Evolutionary conservation across 2,888 invertebrate genomes (phyloP).

Genomic region (Apodemia zela): DNA sequence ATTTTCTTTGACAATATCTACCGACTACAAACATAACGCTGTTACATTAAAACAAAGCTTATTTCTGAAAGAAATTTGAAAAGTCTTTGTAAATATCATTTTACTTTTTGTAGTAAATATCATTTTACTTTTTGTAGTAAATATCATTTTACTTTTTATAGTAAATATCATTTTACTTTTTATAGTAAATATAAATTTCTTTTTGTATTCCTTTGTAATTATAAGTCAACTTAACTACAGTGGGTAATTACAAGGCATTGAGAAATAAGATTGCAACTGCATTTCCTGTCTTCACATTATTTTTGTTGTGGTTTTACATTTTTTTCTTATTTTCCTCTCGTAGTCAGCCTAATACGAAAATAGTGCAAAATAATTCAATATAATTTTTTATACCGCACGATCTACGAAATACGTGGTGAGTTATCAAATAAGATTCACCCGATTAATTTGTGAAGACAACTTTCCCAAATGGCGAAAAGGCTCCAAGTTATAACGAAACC

Average conservation of each 20-base stretch:
- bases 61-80: neutral
- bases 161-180: too few relatives aligned
- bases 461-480: conserved; percentile 25
- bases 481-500: conserved; percentile 33
- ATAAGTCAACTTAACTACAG: too few relatives aligned
- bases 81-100: neutral
- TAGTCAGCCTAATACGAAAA: too few relatives aligned
- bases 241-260: too few relatives aligned
- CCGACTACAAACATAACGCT: neutral
- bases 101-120: too few relatives aligned
- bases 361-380: neutral
- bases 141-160: too few relatives aligned
- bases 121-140: neutral
- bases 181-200: too few relatives aligned
- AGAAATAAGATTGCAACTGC: too few relatives aligned
- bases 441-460: conserved; percentile 35
- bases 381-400: neutral
- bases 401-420: conserved; percentile 6
- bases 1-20: conserved; percentile 3
- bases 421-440: conserved; percentile 31
- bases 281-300: too few relatives aligned
- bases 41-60: neutral
- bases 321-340: too few relatives aligned
- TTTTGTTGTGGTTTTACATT: too few relatives aligned
- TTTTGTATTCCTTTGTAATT: too few relatives aligned